Evolutionary conservation across 2,797 vertebrate species (phyloP), one percentile per base, ranked within the genome.

Genomic region (Garrulus glandarius): DNA sequence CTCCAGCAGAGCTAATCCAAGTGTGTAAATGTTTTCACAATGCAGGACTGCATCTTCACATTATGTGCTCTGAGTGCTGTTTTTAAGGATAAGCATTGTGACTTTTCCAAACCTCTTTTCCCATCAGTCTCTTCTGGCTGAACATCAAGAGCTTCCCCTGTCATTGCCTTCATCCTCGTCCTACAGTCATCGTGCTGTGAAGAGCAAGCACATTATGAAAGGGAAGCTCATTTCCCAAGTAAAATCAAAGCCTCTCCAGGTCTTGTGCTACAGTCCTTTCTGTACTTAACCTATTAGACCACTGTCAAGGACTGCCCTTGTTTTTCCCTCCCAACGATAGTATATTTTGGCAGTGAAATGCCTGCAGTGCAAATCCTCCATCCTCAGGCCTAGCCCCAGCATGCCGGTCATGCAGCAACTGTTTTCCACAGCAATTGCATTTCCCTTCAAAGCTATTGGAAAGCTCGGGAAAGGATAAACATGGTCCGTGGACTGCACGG

Each of bases 361-460:
- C 22, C 59, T 56, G 23, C 52, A 67, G 30, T 8, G 11, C 65
- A 60, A 88, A 81, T 11, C 29, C 1, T 0, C 78, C 63, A 21
- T 81, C 29, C 57, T 78, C 84, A 63, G 49, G 70, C 53, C 21
- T 36, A 56, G 7, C 27, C 61, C 43, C 22, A 24, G 17, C 7
- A 41, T 0, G 0, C n/a, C 0, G 1, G 32, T 83, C 87, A 67
- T 0, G 0, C 20, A n/a, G 41, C 0, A 1, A 32, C 24, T 13
- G 3, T 74, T 81, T 78, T 68, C 75, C 70, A 17, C 15, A 17
- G 70, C 1, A 2, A 46, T 79, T 4, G 1, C 1, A 0, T 94
- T 94, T 92, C 67, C n/a, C 55, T 79, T 88, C 71, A 95, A 95
- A 92, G 39, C 64, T 49, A 11, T 50, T 7, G 36, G 49, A 63